phyloP scores from a whole-genome alignment of 2,113 vertebrate genomes.

The Entomyzon cyanotis region DNA sequence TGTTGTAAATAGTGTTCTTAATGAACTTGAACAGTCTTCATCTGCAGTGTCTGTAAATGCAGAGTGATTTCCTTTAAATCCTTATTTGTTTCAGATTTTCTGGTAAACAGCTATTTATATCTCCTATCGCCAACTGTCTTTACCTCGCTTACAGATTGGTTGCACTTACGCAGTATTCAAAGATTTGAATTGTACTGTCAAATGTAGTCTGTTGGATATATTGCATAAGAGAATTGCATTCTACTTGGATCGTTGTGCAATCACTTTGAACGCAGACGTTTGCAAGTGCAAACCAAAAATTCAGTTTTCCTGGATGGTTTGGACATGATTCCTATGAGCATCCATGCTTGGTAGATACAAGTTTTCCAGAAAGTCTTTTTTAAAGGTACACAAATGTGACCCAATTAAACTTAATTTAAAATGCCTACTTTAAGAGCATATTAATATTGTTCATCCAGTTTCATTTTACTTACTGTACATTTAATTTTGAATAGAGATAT shows the following conservation, averaged over 20 bases:
- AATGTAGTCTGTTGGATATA: neutral
- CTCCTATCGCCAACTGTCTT: neutral
- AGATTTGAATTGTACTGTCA: neutral
- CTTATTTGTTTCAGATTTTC: slow-evolving; percentile 25
- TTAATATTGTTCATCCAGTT: neutral
- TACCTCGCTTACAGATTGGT: neutral
- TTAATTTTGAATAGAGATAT: neutral
- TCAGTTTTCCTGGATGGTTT: neutral
- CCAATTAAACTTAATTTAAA: neutral
- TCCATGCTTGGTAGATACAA: neutral
- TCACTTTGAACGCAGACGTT: neutral
- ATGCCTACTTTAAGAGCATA: neutral
- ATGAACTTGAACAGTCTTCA: neutral
- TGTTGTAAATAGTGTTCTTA: slow-evolving; percentile 14
- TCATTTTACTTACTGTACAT: neutral
- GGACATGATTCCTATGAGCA: neutral
- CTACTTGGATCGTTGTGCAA: neutral
- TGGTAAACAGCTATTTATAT: neutral
- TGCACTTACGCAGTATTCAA: neutral
- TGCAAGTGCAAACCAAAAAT: neutral
- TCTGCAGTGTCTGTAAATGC: neutral
- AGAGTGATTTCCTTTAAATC: slow-evolving; percentile 9
- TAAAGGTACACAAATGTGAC: neutral
- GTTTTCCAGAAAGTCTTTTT: neutral
- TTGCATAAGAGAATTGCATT: neutral